Evolutionary conservation across 2,797 vertebrate genomes (phyloP).

Genomic region (Silurus aristotelis): DNA sequence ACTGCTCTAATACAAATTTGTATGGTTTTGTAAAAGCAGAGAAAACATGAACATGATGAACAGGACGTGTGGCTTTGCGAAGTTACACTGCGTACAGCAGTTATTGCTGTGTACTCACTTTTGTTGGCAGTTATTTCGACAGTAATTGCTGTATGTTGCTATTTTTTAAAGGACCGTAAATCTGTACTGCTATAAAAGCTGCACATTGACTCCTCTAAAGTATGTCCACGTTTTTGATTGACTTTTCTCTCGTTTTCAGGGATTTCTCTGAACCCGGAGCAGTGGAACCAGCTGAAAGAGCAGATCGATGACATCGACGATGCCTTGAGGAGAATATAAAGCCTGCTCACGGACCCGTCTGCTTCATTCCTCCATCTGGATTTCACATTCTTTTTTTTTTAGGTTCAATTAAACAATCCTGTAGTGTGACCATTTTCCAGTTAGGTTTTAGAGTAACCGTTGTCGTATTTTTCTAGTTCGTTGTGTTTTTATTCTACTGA

Average conservation of each 20-base stretch:
- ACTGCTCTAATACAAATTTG: no score
- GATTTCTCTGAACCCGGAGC: slow-evolving; percentile 86
- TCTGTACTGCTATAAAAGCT: no score
- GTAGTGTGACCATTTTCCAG: slow-evolving; percentile 43
- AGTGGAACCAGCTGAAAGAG: slow-evolving; percentile 87
- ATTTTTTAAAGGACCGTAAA: no score
- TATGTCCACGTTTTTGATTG: background rate
- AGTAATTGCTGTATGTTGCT: no score
- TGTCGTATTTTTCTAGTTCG: slow-evolving; percentile 34
- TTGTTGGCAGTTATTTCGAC: no score
- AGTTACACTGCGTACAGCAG: no score
- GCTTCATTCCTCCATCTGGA: slow-evolving; percentile 34
- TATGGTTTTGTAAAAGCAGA: no score
- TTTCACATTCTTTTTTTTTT: slow-evolving; percentile 74
- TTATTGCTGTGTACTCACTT: no score
- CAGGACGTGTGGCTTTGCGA: no score
- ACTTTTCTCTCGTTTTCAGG: slow-evolving; percentile 67
- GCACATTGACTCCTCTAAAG: no score
- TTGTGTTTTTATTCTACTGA: slow-evolving; percentile 47
- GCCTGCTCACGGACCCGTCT: slow-evolving; percentile 10
- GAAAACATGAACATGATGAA: no score
- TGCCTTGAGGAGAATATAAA: slow-evolving; percentile 83
- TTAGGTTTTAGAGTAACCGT: slow-evolving; percentile 37
- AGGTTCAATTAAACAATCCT: slow-evolving; percentile 41
- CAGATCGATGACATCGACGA: slow-evolving; percentile 87